Conservation (phyloP, 2,888 invertebrate species). For the Hydroisotoma schaefferi region DNA sequence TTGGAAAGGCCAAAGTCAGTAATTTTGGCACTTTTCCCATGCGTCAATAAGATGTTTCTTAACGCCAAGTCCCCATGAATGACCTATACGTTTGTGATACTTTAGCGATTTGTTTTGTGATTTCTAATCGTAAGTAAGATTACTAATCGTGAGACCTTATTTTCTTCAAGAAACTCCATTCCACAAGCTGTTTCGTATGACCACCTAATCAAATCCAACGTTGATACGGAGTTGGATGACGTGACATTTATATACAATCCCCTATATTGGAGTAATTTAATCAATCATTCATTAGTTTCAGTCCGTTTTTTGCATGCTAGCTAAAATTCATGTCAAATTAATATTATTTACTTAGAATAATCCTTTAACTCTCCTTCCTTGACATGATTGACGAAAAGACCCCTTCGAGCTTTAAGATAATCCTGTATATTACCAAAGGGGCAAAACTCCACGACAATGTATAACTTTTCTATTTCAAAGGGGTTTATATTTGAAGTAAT, state of each 20-base stretch:
- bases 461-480: conserved; percentile 28
- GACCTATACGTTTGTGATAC: too few relatives aligned
- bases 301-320: too few relatives aligned
- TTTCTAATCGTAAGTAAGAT: too few relatives aligned
- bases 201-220: conserved; percentile 32
- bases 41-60: not conserved
- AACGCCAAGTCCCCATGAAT: not conserved
- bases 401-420: conserved; percentile 34
- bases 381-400: conserved; percentile 33
- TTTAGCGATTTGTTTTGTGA: too few relatives aligned
- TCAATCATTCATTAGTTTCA: too few relatives aligned
- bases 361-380: conserved; percentile 23
- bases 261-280: not conserved
- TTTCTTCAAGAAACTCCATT: conserved; percentile 29
- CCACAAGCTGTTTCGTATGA: conserved; percentile 25
- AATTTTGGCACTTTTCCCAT: not conserved
- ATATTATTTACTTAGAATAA: too few relatives aligned
- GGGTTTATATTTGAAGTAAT: conserved; percentile 1
- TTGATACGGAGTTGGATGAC: conserved; percentile 19
- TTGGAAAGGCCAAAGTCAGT: not conserved
- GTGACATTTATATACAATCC: conserved; percentile 15
- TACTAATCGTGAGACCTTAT: too few relatives aligned
- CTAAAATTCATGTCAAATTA: too few relatives aligned
- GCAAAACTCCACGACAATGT: conserved; percentile 40
- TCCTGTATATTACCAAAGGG: conserved; percentile 36